Base-by-base conservation (phyloP, 2,888 invertebrate genomes). In the Halictus ligatus region DNA sequence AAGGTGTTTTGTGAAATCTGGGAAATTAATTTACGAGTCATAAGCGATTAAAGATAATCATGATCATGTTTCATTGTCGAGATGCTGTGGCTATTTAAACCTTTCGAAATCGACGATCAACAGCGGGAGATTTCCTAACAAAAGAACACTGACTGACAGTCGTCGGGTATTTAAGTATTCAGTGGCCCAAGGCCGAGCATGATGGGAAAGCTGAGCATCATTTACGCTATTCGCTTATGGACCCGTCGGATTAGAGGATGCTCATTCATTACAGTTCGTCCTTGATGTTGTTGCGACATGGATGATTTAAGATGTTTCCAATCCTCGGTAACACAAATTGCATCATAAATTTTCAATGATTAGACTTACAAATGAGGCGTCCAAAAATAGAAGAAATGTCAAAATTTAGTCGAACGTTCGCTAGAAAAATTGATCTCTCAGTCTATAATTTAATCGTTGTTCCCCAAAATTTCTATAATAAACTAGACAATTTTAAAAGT, bases 141-240 rank as follows among this genome's bases (percentile, higher is more conserved):
- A 64, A 29, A 29, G 64, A 29, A 15, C 25, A 64, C 7, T 29
- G 60, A 64, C 15, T 2, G 29, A 64, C 7, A 29, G 64, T 64
- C 15, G 64, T 29, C 7, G 15, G 29, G 6, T 60, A 15, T 60
- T 29, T 25, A 29, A 64, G 64, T 29, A 64, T 64, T 64, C 64
- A 81, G 50, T 78, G n/a, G 50, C 35, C 5, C 81, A 74, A 82
- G 81, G 81, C 58, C 48, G 25, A 60, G 21, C 29, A 25, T 0
- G 48, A 78, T 48, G 60, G 21, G 21, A 71, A 48, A 25, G 60
- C 72, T 54, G n/a, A 21, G 21, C 10, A 12, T 54, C 54, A 40
- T 35, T 54, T 54, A n/a, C 40, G 8, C 40, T 29, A 10, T 54
- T 21, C 21, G n/a, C 3, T n/a, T 54, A 54, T 64, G 29, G 64